Conservation (phyloP, 2,888 invertebrate genomes). For the Eristalis pertinax region DNA sequence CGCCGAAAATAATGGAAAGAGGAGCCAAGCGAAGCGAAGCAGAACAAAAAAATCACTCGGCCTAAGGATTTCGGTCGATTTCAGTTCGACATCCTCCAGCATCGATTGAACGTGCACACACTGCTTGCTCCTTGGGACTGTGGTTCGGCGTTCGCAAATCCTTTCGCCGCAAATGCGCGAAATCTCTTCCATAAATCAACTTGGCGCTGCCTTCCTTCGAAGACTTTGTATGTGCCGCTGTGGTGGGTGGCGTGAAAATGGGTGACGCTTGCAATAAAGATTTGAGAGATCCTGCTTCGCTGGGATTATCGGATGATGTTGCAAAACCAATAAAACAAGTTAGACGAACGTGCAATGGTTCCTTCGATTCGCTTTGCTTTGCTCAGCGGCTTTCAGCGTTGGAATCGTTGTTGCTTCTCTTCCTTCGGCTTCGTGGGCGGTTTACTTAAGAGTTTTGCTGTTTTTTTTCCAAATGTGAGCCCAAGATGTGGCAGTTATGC, state of each 20-base stretch:
- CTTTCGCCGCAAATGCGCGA: constrained; percentile 64
- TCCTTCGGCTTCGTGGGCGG: background rate
- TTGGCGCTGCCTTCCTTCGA: constrained; percentile 34
- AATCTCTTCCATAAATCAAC: constrained; percentile 72
- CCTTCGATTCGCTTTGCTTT: constrained; percentile 1
- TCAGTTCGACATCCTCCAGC: background rate
- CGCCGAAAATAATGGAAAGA: background rate
- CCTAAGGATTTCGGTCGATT: constrained; percentile 35
- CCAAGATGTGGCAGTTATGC: background rate
- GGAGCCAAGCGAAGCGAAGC: background rate
- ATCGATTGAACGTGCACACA: constrained; percentile 47
- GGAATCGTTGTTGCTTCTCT: background rate
- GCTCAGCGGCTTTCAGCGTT: background rate
- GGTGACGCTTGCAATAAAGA: constrained; percentile 35
- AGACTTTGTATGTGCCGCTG: constrained; percentile 7
- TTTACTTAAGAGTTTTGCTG: background rate
- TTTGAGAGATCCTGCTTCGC: constrained; percentile 46
- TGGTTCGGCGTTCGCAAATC: constrained; percentile 51
- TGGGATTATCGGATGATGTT: constrained; percentile 65
- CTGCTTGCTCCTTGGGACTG: constrained; percentile 45
- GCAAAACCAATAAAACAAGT: constrained; percentile 69
- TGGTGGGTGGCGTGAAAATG: constrained; percentile 14
- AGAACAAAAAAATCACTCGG: constrained; percentile 30
- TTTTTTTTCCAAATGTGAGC: background rate
- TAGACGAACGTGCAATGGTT: constrained; percentile 57